Base-by-base conservation (phyloP, 2,113 vertebrate species). In the Brienomyrus longianalis region DNA sequence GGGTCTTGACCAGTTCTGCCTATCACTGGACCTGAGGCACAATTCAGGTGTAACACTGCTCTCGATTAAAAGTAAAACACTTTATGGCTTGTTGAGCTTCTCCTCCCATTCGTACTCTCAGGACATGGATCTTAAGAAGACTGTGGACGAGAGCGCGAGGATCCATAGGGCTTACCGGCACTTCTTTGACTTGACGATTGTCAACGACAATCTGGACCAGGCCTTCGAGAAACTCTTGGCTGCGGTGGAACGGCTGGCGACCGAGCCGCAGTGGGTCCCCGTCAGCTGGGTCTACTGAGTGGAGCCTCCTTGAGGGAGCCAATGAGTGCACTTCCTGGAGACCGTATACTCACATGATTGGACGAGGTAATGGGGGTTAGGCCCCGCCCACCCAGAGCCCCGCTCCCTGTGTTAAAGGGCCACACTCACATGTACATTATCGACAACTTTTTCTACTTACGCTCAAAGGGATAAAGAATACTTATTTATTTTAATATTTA, bases 401-500 rank as follows among this genome's bases (percentile, higher is more conserved):
- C 70, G 31, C 54, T 52, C 48, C 85, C 80, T 21, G n/a, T 21
- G 17, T 45, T 23, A 52, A 59, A 47, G 9, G 51, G 90, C 89
- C 88, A 51, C 90, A 85, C 90, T 90, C 89, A 91, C n/a, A 48
- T 91, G 91, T 96, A 96, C 95, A 93, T 94, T 93, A 85, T 50
- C 90, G 94, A 96, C 94, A 95, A 96, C 94, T 95, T 97, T 97
- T 99, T 98, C 97, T 98, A 97, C 94, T 95, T 94, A 94, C 94
- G 95, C 95, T 95, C 93, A 97, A 95, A 96, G 96, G 96, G 96
- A 95, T 39, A 43, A 80, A 97, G 96, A 97, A 95, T 96, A 96
- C 96, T 97, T 97, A 97, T 98, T 98, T 98, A 98, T 98, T 98
- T 97, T 97, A 97, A 96, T 96, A 97, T 97, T 98, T 99, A 95